Percentiles rank a stretch among this genome's conserved stretches.
phyloP scores from a whole-genome alignment of 2,888 invertebrate genomes.

The Clusia tigrina region DNA sequence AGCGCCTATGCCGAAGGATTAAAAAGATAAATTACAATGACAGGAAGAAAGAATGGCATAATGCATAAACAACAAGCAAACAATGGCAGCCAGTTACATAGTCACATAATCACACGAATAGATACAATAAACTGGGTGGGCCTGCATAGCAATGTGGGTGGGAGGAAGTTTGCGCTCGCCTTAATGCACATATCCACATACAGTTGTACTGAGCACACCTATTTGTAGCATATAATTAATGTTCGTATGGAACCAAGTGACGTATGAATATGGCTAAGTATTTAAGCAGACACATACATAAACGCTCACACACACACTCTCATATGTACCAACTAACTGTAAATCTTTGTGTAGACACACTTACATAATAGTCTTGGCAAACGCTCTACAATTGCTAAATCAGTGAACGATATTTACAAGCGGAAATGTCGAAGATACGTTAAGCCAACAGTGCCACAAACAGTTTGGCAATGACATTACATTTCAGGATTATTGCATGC shows the following conservation, averaged over 20 bases:
- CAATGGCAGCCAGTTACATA: slow-evolving; percentile 9
- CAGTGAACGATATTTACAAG: background rate
- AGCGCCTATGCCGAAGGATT: background rate
- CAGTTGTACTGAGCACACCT: too few relatives aligned
- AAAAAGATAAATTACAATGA: background rate
- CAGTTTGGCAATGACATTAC: slow-evolving; percentile 19
- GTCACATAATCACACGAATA: background rate
- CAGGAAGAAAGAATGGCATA: slow-evolving; percentile 13
- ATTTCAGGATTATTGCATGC: background rate
- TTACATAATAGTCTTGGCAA: background rate
- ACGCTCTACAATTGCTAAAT: slow-evolving; percentile 7
- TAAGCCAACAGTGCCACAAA: slow-evolving; percentile 26
- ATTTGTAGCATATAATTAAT: slow-evolving; percentile 48
- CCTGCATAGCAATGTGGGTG: background rate
- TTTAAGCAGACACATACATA: slow-evolving; percentile 25
- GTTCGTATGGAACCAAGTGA: slow-evolving; percentile 58
- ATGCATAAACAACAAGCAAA: background rate
- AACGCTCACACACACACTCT: slow-evolving; percentile 9
- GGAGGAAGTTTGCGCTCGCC: too few relatives aligned
- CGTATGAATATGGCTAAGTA: slow-evolving; percentile 55
- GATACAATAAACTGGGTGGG: background rate
- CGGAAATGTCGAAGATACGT: slow-evolving; percentile 22
- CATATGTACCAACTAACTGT: background rate
- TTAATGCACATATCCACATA: too few relatives aligned
- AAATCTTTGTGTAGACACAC: too few relatives aligned